phyloP scores from a whole-genome alignment of 2,888 invertebrate species.

The Argyra leucocephala region DNA sequence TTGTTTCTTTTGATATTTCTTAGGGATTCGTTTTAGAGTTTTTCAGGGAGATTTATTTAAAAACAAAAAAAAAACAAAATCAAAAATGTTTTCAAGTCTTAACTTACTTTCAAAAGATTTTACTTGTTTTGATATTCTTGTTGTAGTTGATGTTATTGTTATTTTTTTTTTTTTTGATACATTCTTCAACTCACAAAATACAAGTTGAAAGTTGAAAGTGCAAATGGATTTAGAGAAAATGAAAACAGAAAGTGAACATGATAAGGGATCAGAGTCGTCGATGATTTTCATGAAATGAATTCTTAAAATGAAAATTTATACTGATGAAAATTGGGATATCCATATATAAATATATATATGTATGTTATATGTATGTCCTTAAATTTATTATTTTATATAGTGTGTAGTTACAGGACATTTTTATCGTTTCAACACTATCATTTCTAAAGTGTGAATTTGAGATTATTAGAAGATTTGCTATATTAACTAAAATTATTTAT shows the following conservation, averaged over 20 bases:
- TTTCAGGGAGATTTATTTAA: neutral
- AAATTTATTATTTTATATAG: neutral
- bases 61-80: too few relatives aligned
- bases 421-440: neutral
- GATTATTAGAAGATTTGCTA: neutral
- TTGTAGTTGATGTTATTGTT: too few relatives aligned
- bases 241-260: neutral
- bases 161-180: too few relatives aligned
- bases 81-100: too few relatives aligned
- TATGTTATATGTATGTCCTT: neutral
- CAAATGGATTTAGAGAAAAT: neutral
- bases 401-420: neutral
- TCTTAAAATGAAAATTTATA: neutral
- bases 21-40: neutral
- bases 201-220: neutral
- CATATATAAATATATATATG: neutral
- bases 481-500: too few relatives aligned
- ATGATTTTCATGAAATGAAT: neutral
- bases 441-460: neutral
- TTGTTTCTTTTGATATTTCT: neutral
- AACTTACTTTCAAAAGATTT: too few relatives aligned
- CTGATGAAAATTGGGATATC: neutral
- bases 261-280: neutral
- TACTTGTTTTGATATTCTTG: too few relatives aligned
- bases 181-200: too few relatives aligned